Base-by-base conservation (phyloP, 37 sponge, comb jelly and placozoan genomes). In the Haliclona indistincta region DNA sequence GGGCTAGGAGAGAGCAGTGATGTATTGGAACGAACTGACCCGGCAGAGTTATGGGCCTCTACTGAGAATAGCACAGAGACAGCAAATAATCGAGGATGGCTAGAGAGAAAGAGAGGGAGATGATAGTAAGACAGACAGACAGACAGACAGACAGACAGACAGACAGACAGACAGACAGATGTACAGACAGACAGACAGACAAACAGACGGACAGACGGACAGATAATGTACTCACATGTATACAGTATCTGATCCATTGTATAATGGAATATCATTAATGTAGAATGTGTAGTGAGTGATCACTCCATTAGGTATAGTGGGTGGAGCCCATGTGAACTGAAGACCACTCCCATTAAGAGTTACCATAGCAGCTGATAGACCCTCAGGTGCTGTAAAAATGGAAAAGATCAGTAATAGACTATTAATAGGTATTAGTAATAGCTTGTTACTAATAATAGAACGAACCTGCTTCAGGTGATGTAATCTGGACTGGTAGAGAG, bases 11-110 rank as follows among this genome's bases (percentile, higher is more conserved):
- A 10, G 11, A n/a, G 28, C 15, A 39, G 13, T 44, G 13, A 28
- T 42, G 45, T 43, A 25, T 38, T 22, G 19, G 13, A 28, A 44
- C 54, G 40, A 17, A 73, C 45, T 25, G 54, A 69, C 22, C 90
- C 90, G 2, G 84, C 90, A 0, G 80, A 78, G 66, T 78, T 89
- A 51, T 63, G 61, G 2, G 90, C 90, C 66, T 79, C 85, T 17
- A 89, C 70, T 56, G 34, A 56, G 70, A 61, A 84, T 5, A 42
- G 41, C 44, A 23, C 28, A 44, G 43, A 36, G 17, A 37, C 40
- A 6, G 61, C 54, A 43, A 58, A 54, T 67, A 2, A 11, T 1
- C 1, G 17, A 1, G 0, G 54, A 7, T 44, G 39, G 11, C 55
- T 38, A 44, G 55, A 36, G 22, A 39, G 20, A 56, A n/a, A n/a